Evolutionary conservation across 1,140 invertebrate species (phyloP).

Genomic region (Drosophila busckii): DNA sequence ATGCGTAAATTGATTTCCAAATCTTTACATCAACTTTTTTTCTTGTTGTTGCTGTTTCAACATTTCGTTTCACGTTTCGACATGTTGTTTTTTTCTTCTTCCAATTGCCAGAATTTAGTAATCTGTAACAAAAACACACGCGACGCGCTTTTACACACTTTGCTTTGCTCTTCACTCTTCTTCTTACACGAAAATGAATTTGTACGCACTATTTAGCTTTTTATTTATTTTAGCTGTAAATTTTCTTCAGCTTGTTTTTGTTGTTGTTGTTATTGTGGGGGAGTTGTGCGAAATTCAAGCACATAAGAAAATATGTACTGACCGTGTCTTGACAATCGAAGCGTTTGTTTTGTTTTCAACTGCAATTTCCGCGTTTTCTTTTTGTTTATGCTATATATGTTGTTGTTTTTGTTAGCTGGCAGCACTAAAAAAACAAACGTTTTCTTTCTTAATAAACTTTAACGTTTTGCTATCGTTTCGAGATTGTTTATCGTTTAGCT

Average conservation of each 20-base stretch:
- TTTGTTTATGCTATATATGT: constrained; percentile 32
- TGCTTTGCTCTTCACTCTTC: constrained; percentile 2
- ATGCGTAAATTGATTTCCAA: no score
- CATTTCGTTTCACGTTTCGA: constrained; percentile 42
- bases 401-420: constrained; percentile 29
- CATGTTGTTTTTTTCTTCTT: constrained; percentile 37
- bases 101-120: constrained; percentile 50
- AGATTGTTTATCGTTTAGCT: constrained; percentile 51
- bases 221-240: constrained; percentile 34
- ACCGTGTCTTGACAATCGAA: constrained; percentile 49
- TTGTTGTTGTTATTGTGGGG: background rate
- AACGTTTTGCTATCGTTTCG: constrained; percentile 33
- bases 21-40: no score
- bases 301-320: constrained; percentile 25
- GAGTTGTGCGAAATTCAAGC: constrained; percentile 48
- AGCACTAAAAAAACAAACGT: constrained; percentile 71
- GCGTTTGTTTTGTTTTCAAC: constrained; percentile 63
- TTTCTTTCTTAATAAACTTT: constrained; percentile 68
- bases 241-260: constrained; percentile 37
- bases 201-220: constrained; percentile 72
- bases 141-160: constrained; percentile 9
- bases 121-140: constrained; percentile 60
- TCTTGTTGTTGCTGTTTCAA: constrained; percentile 36
- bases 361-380: constrained; percentile 61
- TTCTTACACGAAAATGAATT: constrained; percentile 46